These are phyloP conservation scores for Anorthoa munda DNA, from an alignment of 2,888 invertebrate species.

Conservation along the genomic window DNA sequence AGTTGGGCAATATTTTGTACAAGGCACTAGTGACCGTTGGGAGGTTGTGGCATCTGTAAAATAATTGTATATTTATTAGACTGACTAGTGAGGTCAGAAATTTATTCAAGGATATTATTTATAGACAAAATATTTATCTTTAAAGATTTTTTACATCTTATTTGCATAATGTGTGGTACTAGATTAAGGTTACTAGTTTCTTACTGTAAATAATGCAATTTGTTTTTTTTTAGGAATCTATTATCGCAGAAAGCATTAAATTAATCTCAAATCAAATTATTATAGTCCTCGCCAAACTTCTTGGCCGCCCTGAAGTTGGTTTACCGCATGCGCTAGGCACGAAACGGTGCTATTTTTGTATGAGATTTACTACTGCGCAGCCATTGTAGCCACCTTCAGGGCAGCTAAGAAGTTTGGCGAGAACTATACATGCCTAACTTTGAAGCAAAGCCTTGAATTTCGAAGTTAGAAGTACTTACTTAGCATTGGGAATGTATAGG, in stretches of 20 bases:
- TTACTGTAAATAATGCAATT: background rate
- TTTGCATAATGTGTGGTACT: conserved; percentile 2
- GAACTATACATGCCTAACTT: background rate
- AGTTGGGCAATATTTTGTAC: conserved; percentile 93
- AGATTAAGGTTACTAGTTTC: background rate
- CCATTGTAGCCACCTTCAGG: too few species aligned
- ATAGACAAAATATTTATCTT: background rate
- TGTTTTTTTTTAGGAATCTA: background rate
- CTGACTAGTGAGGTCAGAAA: conserved; percentile 12
- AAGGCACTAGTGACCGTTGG: conserved; percentile 90
- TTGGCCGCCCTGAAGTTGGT: too few species aligned
- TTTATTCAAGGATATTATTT: conserved; percentile 29
- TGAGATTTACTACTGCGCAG: too few species aligned
- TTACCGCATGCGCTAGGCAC: too few species aligned
- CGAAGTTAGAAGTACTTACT: conserved; percentile 84
- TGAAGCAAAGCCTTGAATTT: conserved; percentile 3
- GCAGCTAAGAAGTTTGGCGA: too few species aligned
- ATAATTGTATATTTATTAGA: conserved; percentile 2
- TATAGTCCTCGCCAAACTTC: too few species aligned
- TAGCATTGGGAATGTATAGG: conserved; percentile 93
- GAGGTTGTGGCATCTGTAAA: conserved; percentile 93
- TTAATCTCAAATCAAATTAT: background rate
- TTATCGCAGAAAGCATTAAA: background rate
- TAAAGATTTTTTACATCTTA: conserved; percentile 5
- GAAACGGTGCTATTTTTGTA: too few species aligned